A percentile compares a stretch with the other conserved stretches of the same genome.
Evolutionary conservation across 2,113 vertebrate genomes (phyloP).

Genomic region (Lagopus muta): DNA sequence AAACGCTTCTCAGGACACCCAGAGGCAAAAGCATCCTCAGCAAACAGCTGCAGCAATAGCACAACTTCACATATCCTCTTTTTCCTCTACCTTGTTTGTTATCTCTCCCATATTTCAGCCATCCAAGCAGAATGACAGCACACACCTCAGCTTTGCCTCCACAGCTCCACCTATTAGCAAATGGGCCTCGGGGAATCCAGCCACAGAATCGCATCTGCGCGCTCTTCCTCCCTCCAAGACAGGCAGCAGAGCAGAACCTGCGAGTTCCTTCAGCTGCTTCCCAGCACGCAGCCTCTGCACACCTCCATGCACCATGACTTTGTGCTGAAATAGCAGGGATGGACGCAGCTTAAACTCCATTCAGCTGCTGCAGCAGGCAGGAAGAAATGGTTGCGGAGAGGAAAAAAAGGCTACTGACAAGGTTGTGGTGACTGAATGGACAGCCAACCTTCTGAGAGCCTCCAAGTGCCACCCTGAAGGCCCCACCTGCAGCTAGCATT

Average conservation of each 20-base stretch:
- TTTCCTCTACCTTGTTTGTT: neutral
- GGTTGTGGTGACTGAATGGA: neutral
- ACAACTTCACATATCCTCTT: neutral
- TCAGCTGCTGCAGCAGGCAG: neutral
- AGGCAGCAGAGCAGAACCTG: neutral
- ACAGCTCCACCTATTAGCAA: neutral
- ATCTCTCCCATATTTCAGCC: neutral
- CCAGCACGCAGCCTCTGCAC: neutral
- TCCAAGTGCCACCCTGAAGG: neutral
- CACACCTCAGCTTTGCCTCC: neutral
- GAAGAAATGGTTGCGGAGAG: neutral
- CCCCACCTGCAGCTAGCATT: neutral
- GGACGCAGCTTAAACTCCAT: accelerated
- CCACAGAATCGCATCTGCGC: neutral
- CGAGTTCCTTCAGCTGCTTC: neutral
- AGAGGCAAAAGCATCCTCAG: neutral
- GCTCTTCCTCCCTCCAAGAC: neutral
- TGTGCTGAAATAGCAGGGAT: neutral
- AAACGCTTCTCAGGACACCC: neutral
- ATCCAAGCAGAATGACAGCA: neutral
- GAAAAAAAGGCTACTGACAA: neutral
- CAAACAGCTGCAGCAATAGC: neutral
- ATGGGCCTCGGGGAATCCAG: neutral
- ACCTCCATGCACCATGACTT: too few relatives aligned
- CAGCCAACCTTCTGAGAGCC: neutral